Percentiles rank a stretch among this genome's conserved stretches.
phyloP scores from a whole-genome alignment of 1,140 invertebrate species.

The Ceratina calcarata region DNA sequence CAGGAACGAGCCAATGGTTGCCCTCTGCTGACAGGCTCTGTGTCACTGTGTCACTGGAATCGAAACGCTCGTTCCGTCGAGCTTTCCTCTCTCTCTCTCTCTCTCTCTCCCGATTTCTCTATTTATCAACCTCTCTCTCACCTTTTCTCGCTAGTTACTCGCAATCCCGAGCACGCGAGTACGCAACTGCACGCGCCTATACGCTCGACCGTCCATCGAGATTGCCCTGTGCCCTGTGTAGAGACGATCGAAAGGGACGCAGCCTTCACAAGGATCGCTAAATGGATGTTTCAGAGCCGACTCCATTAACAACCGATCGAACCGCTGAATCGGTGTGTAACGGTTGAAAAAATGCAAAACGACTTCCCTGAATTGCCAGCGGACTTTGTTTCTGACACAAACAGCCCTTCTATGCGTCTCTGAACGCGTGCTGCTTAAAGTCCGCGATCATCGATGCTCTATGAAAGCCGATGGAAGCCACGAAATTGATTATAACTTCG shows the following conservation, averaged over 20 bases:
- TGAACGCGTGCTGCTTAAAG: background rate
- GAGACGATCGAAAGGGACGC: slow-evolving; percentile 20
- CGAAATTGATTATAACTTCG: background rate
- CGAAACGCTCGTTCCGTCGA: slow-evolving; percentile 58
- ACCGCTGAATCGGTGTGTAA: slow-evolving; percentile 7
- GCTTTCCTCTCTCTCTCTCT: slow-evolving; percentile 15
- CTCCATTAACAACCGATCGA: slow-evolving; percentile 39
- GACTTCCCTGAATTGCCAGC: background rate
- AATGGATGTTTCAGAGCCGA: slow-evolving; percentile 36
- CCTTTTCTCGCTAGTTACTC: background rate
- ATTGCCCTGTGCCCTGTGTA: slow-evolving; percentile 25
- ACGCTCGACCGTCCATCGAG: slow-evolving; percentile 27
- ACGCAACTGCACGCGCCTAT: slow-evolving; percentile 29
- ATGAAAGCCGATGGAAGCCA: no score
- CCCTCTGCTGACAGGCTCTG: slow-evolving; percentile 71
- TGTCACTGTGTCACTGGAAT: slow-evolving; percentile 78
- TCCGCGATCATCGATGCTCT: background rate
- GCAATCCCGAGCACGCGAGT: slow-evolving; percentile 4
- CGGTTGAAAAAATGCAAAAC: slow-evolving; percentile 46
- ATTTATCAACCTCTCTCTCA: slow-evolving; percentile 3
- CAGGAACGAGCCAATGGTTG: slow-evolving; percentile 71
- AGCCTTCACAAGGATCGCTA: slow-evolving; percentile 19
- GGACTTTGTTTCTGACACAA: slow-evolving; percentile 19
- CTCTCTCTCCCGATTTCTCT: background rate
- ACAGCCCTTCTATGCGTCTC: background rate